Evolutionary conservation across 2,888 invertebrate species (phyloP), one percentile per base, ranked within the genome.

Genomic region (Orthosia gothica): DNA sequence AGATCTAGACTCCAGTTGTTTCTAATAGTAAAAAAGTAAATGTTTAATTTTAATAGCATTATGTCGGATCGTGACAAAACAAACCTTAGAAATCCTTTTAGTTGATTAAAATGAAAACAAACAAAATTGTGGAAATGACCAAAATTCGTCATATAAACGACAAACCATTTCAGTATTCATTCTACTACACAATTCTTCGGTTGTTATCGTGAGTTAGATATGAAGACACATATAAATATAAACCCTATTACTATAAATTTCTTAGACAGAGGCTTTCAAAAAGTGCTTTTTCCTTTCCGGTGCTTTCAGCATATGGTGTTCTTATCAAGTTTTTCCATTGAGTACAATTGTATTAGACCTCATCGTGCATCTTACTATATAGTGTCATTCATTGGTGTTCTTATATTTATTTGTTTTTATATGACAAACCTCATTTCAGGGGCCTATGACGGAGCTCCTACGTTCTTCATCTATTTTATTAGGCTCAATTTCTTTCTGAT

Each of bases 301-400:
- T 76, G 47, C 15, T 26, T 66, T 26, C 77, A 66, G 11, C 65
- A 76, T 2, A 2, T 66, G 1, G 26, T 82, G 13, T 79, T 82
- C 11, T 9, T 62, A 5, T 79, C 79, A 15, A 54, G 40, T 23
- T 79, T 76, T 18, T 69, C 82, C 7, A 58, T 79, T 18, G 52
- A 82, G 7, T 54, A 63, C 45, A 82, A 79, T 58, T 79, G 82
- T 20, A 57, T 79, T 5, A 69, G 82, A 45, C 70, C 79, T 49
- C 79, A 82, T 26, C 32, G 65, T 32, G 20, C 7, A 0, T 47
- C 65, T n/a, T 79, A 79, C 23, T 66, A 58, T 15, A 3, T 66
- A 3, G 16, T 70, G 0, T 82, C 79, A 0, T 16, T 79, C 23
- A n/a, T 82, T 11, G 77, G 62, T 15, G 23, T 40, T 23, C 9